Evolutionary conservation across 2,797 vertebrate genomes (phyloP).

Genomic region (Trachops cirrhosus): DNA sequence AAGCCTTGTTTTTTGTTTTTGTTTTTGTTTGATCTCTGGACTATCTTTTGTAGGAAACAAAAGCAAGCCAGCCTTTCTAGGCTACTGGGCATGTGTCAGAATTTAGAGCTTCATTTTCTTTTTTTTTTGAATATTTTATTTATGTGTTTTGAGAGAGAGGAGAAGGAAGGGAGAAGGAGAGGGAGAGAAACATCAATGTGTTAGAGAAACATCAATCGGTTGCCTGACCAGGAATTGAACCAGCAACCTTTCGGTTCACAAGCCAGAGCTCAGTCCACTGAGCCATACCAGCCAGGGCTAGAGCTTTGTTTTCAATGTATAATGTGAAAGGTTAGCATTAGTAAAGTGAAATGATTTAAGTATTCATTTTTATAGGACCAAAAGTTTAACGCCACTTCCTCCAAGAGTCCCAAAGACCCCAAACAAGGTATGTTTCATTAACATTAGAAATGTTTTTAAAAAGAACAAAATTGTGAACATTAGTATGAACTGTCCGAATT

Average conservation of each 20-base stretch:
- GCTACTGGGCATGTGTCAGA: background rate
- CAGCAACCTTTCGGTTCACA: background rate
- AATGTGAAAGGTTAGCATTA: slow-evolving; percentile 38
- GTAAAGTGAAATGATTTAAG: slow-evolving; percentile 20
- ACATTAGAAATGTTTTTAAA: background rate
- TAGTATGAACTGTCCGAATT: slow-evolving; percentile 1
- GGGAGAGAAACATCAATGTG: too few relatives aligned
- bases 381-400: background rate
- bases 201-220: background rate
- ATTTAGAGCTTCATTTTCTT: background rate
- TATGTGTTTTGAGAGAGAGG: background rate
- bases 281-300: background rate
- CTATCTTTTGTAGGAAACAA: background rate
- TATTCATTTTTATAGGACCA: background rate
- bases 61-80: background rate
- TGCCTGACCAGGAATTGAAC: background rate
- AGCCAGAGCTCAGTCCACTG: background rate
- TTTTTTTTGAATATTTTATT: background rate
- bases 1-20: background rate
- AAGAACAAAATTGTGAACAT: background rate
- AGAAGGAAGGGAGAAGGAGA: too few relatives aligned
- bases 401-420: background rate
- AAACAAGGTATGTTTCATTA: slow-evolving; percentile 29
- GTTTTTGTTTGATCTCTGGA: background rate
- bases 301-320: slow-evolving; percentile 29